Percentiles rank a stretch among this genome's conserved stretches.
phyloP scores from a whole-genome alignment of 2,888 invertebrate species.

The Orgyia antiqua region DNA sequence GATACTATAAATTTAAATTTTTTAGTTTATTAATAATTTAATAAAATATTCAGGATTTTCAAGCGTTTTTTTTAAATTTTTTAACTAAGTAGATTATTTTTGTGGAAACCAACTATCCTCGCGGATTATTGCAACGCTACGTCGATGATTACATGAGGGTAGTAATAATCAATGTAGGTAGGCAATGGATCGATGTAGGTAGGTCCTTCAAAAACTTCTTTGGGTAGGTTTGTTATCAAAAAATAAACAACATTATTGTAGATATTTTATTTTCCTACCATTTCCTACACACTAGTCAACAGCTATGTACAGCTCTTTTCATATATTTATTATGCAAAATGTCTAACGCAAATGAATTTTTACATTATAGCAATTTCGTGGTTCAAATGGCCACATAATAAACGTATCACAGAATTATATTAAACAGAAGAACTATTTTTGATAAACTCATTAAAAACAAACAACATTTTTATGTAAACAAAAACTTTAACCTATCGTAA shows the following conservation, averaged over 20 bases:
- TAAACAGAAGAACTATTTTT: constrained; percentile 13
- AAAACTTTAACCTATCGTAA: background rate
- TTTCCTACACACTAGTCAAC: constrained; percentile 73
- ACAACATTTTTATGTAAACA: constrained; percentile 2
- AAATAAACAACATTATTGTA: constrained; percentile 11
- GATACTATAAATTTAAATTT: too few species aligned
- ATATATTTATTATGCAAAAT: constrained; percentile 19
- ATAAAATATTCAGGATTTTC: too few species aligned
- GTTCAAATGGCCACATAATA: constrained; percentile 9
- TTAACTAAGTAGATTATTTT: too few species aligned
- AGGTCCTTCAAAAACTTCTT: too few species aligned
- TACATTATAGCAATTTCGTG: constrained; percentile 5
- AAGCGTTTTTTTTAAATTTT: too few species aligned
- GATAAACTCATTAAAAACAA: constrained; percentile 17
- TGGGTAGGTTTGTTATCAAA: too few species aligned
- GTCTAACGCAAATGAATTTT: constrained; percentile 19
- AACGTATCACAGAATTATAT: constrained; percentile 31
- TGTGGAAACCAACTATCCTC: too few species aligned
- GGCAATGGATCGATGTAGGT: too few species aligned
- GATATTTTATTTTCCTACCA: constrained; percentile 50
- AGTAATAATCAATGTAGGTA: too few species aligned
- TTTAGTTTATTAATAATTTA: too few species aligned
- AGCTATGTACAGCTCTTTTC: constrained; percentile 62
- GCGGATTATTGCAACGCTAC: too few species aligned
- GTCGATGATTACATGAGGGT: too few species aligned